Evolutionary conservation across 2,888 invertebrate species (phyloP).

Genomic region (Nomada fabriciana): DNA sequence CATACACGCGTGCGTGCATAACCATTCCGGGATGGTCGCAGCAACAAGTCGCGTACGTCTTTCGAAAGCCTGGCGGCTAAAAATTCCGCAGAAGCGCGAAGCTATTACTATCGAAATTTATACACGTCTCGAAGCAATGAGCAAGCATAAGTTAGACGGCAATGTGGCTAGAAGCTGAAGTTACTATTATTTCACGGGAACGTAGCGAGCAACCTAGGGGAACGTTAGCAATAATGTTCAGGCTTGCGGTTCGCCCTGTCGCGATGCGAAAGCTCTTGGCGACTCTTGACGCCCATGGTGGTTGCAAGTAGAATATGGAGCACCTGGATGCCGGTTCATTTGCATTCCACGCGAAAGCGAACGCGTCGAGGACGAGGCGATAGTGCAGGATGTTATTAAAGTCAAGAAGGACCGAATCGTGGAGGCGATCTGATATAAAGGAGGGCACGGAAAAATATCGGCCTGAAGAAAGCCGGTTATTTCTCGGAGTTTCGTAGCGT

Average conservation of each 20-base stretch:
- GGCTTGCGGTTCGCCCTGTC: slow-evolving; percentile 51
- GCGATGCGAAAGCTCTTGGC: slow-evolving; percentile 54
- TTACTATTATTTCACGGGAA: slow-evolving; percentile 71
- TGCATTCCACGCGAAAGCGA: slow-evolving; percentile 32
- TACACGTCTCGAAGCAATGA: slow-evolving; percentile 66
- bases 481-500: slow-evolving; percentile 29
- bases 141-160: slow-evolving; percentile 61
- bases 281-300: slow-evolving; percentile 41
- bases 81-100: slow-evolving; percentile 78
- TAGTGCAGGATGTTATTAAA: slow-evolving; percentile 40
- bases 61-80: slow-evolving; percentile 66
- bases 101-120: slow-evolving; percentile 77
- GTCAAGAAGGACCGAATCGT: slow-evolving; percentile 48
- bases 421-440: slow-evolving; percentile 13
- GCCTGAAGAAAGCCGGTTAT: slow-evolving; percentile 29
- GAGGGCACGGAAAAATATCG: slow-evolving; percentile 28
- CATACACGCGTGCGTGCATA: background rate
- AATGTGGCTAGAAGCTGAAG: slow-evolving; percentile 69
- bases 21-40: slow-evolving; percentile 29
- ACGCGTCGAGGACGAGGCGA: slow-evolving; percentile 25
- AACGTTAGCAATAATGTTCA: slow-evolving; percentile 39
- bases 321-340: slow-evolving; percentile 39
- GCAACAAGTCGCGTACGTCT: slow-evolving; percentile 77
- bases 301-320: slow-evolving; percentile 53
- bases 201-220: slow-evolving; percentile 19